Evolutionary conservation across 2,888 invertebrate species (phyloP).

Genomic region (Arctia plantaginis): DNA sequence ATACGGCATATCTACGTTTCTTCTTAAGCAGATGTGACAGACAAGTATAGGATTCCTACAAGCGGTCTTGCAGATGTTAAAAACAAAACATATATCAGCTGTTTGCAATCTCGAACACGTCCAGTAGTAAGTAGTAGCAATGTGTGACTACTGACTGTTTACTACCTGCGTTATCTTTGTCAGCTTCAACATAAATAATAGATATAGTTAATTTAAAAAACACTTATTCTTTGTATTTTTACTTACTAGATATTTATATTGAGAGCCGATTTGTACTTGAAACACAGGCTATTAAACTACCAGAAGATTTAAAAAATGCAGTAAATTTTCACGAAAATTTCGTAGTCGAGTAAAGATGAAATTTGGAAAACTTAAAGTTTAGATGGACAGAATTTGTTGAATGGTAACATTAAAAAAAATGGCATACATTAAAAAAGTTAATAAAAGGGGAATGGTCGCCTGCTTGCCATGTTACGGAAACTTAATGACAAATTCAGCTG

Average conservation of each 20-base stretch:
- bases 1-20: neutral
- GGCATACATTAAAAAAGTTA: too few relatives aligned
- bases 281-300: too few relatives aligned
- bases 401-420: too few relatives aligned
- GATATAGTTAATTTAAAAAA: neutral
- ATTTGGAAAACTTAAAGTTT: too few relatives aligned
- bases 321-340: too few relatives aligned
- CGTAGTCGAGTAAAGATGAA: too few relatives aligned
- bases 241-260: neutral
- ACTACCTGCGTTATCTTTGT: neutral
- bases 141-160: conserved; percentile 5
- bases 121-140: conserved; percentile 10
- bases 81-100: conserved; percentile 18
- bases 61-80: neutral
- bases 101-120: conserved; percentile 16
- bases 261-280: too few relatives aligned
- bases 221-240: neutral
- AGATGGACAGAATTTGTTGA: too few relatives aligned
- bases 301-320: too few relatives aligned
- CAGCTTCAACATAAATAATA: neutral
- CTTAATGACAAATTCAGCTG: too few relatives aligned
- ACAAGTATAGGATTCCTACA: neutral
- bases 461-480: too few relatives aligned
- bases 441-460: too few relatives aligned
- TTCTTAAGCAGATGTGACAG: conserved; percentile 1